These are phyloP conservation scores for Xestia ashworthii DNA, from an alignment of 2,888 invertebrate genomes.

Conservation along the genomic window DNA sequence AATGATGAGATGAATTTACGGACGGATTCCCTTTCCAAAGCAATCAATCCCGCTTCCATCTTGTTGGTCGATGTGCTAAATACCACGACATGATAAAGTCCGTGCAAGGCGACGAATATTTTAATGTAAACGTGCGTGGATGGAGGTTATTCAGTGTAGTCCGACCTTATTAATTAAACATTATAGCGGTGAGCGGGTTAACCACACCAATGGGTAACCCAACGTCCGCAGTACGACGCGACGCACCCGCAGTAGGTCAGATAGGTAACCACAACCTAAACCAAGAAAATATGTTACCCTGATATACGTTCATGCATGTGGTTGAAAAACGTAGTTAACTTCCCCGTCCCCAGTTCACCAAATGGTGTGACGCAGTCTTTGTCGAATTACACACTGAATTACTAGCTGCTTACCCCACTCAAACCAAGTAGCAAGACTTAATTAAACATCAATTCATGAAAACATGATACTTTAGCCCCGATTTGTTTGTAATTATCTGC, in stretches of 20 bases:
- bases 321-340: background rate
- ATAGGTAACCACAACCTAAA: background rate
- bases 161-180: slow-evolving; percentile 4
- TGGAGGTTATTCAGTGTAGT: background rate
- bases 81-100: background rate
- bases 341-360: too few relatives aligned
- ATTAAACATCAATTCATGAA: background rate
- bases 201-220: background rate
- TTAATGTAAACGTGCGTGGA: background rate
- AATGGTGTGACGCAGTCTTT: background rate
- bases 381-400: background rate
- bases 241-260: background rate
- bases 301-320: background rate
- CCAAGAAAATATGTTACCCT: background rate
- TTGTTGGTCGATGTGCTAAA: background rate
- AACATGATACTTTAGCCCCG: background rate
- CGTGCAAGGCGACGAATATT: background rate
- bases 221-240: slow-evolving; percentile 31
- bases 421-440: background rate
- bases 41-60: background rate
- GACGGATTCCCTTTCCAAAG: background rate
- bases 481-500: background rate
- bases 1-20: background rate
- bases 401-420: background rate
- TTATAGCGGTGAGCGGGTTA: background rate